A percentile compares a stretch with the other conserved stretches of the same genome.
Conservation (phyloP, 2,797 vertebrate species). For the Gymnothorax reevesii region DNA sequence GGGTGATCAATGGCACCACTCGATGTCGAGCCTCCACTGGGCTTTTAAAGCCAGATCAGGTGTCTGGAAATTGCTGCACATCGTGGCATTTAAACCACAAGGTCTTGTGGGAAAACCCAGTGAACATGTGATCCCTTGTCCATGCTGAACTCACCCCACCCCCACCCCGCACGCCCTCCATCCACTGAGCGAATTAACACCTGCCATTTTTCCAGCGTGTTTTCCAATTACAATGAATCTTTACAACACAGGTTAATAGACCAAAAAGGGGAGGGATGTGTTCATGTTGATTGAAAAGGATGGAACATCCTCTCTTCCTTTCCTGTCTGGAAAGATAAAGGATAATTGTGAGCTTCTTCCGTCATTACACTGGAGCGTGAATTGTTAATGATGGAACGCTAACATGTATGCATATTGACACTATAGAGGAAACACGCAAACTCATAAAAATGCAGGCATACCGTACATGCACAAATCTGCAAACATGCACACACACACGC, state of each 20-base stretch:
- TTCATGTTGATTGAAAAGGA: constrained; percentile 40
- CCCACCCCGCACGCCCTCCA: constrained; percentile 18
- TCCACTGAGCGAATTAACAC: constrained; percentile 68
- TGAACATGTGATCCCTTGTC: constrained; percentile 41
- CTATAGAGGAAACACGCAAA: too few relatives aligned
- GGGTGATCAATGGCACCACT: constrained; percentile 17
- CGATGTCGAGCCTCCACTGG: not conserved
- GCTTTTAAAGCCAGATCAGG: constrained; percentile 19
- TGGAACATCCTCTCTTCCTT: constrained; percentile 11
- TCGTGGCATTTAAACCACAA: constrained; percentile 31
- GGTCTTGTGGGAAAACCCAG: constrained; percentile 30
- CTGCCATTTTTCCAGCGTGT: constrained; percentile 64
- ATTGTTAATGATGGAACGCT: not conserved
- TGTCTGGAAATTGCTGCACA: not conserved
- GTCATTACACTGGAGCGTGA: not conserved
- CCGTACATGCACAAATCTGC: not conserved
- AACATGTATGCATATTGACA: not conserved
- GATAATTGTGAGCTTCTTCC: constrained; percentile 12
- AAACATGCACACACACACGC: not conserved
- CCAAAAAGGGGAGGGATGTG: constrained; percentile 48
- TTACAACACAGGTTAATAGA: constrained; percentile 67
- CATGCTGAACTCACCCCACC: constrained; percentile 58
- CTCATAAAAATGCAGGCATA: too few relatives aligned
- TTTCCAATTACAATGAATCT: constrained; percentile 69
- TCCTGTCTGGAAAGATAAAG: constrained; percentile 25